These are phyloP conservation scores for Trichonephila clavata DNA, from an alignment of 1,140 invertebrate species.

Conservation along the genomic window DNA sequence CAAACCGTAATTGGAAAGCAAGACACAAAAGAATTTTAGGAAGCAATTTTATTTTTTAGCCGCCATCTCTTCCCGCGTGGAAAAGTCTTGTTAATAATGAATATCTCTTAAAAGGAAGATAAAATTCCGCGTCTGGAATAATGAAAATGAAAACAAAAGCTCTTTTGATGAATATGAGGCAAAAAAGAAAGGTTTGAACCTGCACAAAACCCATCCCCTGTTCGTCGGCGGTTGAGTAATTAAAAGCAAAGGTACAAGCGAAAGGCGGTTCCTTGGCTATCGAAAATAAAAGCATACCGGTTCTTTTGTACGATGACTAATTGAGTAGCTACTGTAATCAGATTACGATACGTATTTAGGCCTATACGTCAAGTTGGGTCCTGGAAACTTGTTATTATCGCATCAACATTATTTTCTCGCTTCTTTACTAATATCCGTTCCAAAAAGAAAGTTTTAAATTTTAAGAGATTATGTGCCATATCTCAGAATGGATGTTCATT, in stretches of 20 bases:
- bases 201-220: slow-evolving; percentile 41
- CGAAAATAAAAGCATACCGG: slow-evolving; percentile 44
- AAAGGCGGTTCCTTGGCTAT: slow-evolving; percentile 47
- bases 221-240: slow-evolving; percentile 50
- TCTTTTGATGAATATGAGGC: slow-evolving; percentile 50
- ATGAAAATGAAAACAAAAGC: slow-evolving; percentile 59
- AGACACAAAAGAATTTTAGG: slow-evolving; percentile 10
- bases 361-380: slow-evolving; percentile 17
- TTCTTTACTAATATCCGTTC: neutral
- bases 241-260: slow-evolving; percentile 59
- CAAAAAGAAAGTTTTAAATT: slow-evolving; percentile 13
- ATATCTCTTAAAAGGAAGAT: slow-evolving; percentile 46
- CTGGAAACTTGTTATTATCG: slow-evolving; percentile 10
- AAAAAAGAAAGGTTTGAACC: slow-evolving; percentile 9
- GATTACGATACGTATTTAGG: slow-evolving; percentile 49
- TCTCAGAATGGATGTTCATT: too few species aligned
- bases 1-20: slow-evolving; percentile 17
- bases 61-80: neutral
- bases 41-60: neutral
- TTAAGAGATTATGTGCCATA: neutral
- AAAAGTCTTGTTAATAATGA: slow-evolving; percentile 48
- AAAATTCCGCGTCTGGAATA: slow-evolving; percentile 40
- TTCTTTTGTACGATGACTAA: slow-evolving; percentile 66
- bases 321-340: slow-evolving; percentile 54
- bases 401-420: neutral